Evolutionary conservation across 1,140 invertebrate species (phyloP), one percentile per base, ranked within the genome.

Genomic region (Hormaphis cornu): DNA sequence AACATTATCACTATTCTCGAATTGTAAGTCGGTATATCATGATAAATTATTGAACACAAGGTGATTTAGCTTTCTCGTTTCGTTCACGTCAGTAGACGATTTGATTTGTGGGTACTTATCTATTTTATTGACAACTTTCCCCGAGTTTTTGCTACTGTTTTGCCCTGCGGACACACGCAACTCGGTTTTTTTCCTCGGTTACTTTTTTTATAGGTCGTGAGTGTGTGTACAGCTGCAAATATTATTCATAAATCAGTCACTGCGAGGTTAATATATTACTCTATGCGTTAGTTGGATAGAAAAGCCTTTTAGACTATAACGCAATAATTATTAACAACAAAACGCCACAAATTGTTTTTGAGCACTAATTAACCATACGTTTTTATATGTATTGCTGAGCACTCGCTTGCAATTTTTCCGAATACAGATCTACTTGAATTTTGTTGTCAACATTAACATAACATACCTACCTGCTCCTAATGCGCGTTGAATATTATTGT

Each of bases 71-170:
- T 66, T 66, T 66, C 61, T 66, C 33, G 22, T 48, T 48, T 63
- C 48, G 16, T 28, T 30, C 9, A 44, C 59, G 46, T 48, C 24
- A 26, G 50, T 22, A 33, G 18, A 20, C 18, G 37, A 46, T 46
- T 30, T 44, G 44, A n/a, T n/a, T n/a, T n/a, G n/a, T n/a, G n/a
- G n/a, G n/a, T n/a, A n/a, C n/a, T n/a, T n/a, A n/a, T n/a, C n/a
- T n/a, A n/a, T n/a, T n/a, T n/a, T n/a, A n/a, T n/a, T 50, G 61
- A 66, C 61, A 66, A 66, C 61, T 66, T 66, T 66, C 61, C 40
- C 61, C 24, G 30, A 16, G 50, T 66, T 22, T 16, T 4, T 10
- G 2, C 16, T 61, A n/a, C 33, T 18, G 16, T 66, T 66, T 66
- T 5, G 18, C 61, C 44, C 5, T 16, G 28, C 6, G 30, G 44